Conservation (phyloP, 2,113 vertebrate genomes). For the Ctenodactylus gundi region DNA sequence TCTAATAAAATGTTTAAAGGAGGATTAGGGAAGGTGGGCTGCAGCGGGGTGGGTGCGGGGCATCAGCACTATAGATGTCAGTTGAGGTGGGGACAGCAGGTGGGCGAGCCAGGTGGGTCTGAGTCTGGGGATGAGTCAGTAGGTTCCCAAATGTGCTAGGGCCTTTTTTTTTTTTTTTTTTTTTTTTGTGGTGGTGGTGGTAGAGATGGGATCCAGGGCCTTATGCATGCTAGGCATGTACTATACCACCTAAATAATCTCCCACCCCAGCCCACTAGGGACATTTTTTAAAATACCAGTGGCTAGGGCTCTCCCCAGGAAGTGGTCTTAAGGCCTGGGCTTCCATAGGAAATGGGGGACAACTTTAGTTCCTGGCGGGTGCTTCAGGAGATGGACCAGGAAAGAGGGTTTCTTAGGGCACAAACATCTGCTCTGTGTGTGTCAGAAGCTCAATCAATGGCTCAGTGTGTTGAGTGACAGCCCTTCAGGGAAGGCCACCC, state of each 20-base stretch:
- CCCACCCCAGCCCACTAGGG: background rate
- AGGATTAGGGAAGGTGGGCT: background rate
- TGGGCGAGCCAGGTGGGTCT: background rate
- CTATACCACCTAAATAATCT: background rate
- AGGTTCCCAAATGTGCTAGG: background rate
- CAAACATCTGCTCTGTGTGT: background rate
- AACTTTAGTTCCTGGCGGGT: background rate
- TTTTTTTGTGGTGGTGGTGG: no score
- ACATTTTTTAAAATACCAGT: background rate
- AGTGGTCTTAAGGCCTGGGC: background rate
- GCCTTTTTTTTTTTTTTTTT: background rate
- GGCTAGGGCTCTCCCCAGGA: background rate
- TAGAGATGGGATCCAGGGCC: background rate
- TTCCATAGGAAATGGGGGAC: background rate
- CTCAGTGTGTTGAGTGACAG: no score
- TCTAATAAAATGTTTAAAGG: background rate
- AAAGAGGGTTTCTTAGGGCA: background rate
- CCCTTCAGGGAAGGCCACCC: background rate
- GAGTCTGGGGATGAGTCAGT: background rate
- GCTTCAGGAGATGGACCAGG: background rate
- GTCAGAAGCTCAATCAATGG: fast-evolving
- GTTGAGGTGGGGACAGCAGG: background rate
- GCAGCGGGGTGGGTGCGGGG: background rate
- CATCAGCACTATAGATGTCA: background rate
- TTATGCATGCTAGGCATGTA: background rate